Evolutionary conservation across 2,797 vertebrate genomes (phyloP).

Genomic region (Dallia pectoralis): DNA sequence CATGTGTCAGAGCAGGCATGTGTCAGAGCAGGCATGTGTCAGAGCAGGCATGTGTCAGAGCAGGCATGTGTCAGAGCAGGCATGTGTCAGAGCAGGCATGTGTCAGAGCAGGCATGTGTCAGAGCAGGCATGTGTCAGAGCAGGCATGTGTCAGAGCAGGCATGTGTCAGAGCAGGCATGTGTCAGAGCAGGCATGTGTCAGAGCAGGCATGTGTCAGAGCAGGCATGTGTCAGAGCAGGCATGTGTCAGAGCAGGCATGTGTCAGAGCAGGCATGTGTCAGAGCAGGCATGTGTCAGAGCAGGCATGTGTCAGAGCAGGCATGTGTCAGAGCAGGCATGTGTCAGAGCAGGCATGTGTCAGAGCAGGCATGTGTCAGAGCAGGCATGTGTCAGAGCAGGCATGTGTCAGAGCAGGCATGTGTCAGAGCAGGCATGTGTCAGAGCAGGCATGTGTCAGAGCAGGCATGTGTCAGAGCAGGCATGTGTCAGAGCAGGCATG

Average conservation of each 20-base stretch:
- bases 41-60: not conserved
- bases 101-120: not conserved
- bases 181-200: not conserved
- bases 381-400: not conserved
- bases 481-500: not conserved
- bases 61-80: not conserved
- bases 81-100: not conserved
- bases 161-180: not conserved
- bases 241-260: not conserved
- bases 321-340: not conserved
- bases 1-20: not conserved
- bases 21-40: not conserved
- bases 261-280: not conserved
- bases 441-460: not conserved
- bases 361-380: not conserved
- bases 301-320: not conserved
- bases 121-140: not conserved
- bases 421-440: not conserved
- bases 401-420: not conserved
- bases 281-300: not conserved
- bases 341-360: not conserved
- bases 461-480: not conserved
- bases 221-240: not conserved
- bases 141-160: not conserved
- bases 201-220: not conserved